These are phyloP conservation scores for Therioaphis trifolii DNA, from an alignment of 2,888 invertebrate genomes.

Conservation along the genomic window DNA sequence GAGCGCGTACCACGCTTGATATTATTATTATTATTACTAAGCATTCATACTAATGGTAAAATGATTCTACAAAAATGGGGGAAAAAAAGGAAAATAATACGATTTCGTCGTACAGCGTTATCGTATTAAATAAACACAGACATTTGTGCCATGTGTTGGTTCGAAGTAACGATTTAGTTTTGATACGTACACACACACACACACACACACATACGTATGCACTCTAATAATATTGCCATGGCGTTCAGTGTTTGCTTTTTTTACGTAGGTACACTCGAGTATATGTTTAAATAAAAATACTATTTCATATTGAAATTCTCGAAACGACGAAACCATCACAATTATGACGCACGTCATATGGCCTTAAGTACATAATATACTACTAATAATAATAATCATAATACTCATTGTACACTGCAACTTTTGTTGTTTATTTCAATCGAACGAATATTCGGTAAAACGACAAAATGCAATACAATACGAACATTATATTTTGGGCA, in stretches of 20 bases:
- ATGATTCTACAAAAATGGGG: background rate
- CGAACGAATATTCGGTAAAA: background rate
- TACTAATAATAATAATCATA: too few species aligned
- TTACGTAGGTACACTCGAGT: too few species aligned
- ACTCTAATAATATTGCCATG: background rate
- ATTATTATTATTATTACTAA: background rate
- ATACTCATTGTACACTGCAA: too few species aligned
- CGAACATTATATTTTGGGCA: background rate
- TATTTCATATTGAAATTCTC: background rate
- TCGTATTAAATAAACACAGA: slow-evolving; percentile 10
- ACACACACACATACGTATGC: background rate
- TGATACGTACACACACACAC: background rate
- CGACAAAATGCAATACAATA: background rate
- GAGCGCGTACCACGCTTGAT: background rate
- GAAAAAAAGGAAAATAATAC: background rate
- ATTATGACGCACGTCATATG: background rate
- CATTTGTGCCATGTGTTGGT: slow-evolving; percentile 26
- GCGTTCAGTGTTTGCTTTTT: background rate
- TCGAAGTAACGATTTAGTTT: slow-evolving; percentile 40
- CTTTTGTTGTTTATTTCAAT: background rate
- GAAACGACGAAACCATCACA: background rate
- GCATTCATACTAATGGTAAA: background rate
- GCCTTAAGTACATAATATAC: too few species aligned
- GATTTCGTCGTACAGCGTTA: background rate
- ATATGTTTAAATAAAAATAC: background rate